Conservation (phyloP, 2,113 vertebrate genomes). For the Fulica atra region DNA sequence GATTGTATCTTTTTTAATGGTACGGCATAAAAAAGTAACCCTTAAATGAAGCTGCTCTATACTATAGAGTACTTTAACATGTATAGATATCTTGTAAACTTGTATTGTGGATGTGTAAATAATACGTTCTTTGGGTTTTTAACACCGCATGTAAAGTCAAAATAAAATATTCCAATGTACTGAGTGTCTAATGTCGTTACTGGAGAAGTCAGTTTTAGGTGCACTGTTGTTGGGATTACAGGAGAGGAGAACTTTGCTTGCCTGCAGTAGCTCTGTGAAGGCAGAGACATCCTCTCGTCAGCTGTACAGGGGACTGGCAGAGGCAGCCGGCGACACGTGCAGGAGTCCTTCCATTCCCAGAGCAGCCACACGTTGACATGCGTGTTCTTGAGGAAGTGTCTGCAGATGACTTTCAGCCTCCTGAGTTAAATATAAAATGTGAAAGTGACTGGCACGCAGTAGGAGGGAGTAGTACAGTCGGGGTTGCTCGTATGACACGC, state of each 20-base stretch:
- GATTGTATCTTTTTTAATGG: conserved; percentile 92
- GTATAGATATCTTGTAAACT: conserved; percentile 98
- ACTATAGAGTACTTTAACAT: conserved; percentile 94
- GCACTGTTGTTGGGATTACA: neutral
- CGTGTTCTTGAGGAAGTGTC: neutral
- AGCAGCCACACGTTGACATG: neutral
- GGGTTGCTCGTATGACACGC: neutral
- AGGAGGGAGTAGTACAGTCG: neutral
- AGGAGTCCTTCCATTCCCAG: neutral
- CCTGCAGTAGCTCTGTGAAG: neutral
- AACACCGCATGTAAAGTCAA: conserved; percentile 99
- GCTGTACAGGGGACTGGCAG: neutral
- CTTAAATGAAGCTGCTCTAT: conserved; percentile 89
- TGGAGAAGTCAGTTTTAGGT: neutral
- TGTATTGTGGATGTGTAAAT: conserved; percentile 99
- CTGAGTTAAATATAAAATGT: neutral
- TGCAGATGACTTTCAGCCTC: neutral
- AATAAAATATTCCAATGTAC: conserved; percentile 96
- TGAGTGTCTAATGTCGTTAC: neutral
- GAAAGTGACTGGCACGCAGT: neutral
- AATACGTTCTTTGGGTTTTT: conserved; percentile 96
- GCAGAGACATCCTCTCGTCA: neutral
- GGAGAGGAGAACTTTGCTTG: accelerated
- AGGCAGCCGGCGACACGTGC: accelerated
- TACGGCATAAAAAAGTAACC: conserved; percentile 90